Evolutionary conservation across 2,113 vertebrate species (phyloP).

Genomic region (Dipodomys merriami): DNA sequence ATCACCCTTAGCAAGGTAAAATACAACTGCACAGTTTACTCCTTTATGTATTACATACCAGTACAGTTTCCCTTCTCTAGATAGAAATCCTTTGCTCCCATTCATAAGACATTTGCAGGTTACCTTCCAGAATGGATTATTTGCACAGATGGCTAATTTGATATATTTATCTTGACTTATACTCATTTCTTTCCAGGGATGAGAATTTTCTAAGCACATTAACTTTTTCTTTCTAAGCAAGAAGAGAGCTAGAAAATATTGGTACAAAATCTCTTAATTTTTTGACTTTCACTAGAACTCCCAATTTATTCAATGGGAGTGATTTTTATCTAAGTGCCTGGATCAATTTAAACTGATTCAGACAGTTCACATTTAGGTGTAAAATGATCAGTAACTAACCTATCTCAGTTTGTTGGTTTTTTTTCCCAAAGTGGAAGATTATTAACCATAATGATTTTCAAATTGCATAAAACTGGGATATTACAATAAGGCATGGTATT

Average conservation of each 20-base stretch:
- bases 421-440: neutral
- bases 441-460: slow-evolving; percentile 8
- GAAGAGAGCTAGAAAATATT: neutral
- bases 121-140: slow-evolving; percentile 49
- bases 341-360: slow-evolving; percentile 23
- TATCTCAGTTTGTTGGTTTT: neutral
- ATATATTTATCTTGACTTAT: slow-evolving; percentile 56
- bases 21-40: slow-evolving; percentile 8
- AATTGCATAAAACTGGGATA: neutral
- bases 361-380: neutral
- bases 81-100: slow-evolving; percentile 43
- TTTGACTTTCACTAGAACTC: neutral
- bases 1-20: slow-evolving; percentile 59
- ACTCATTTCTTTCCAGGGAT: slow-evolving; percentile 60
- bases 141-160: slow-evolving; percentile 70
- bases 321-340: neutral
- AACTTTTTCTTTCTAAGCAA: neutral
- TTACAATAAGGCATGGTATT: too few species aligned
- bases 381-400: neutral
- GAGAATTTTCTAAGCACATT: slow-evolving; percentile 45
- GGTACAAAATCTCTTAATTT: neutral
- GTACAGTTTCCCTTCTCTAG: neutral
- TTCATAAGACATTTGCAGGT: slow-evolving; percentile 32
- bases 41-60: slow-evolving; percentile 1
- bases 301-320: neutral